Evolutionary conservation across 2,797 vertebrate species (phyloP).

Genomic region (Peromyscus aztecus): DNA sequence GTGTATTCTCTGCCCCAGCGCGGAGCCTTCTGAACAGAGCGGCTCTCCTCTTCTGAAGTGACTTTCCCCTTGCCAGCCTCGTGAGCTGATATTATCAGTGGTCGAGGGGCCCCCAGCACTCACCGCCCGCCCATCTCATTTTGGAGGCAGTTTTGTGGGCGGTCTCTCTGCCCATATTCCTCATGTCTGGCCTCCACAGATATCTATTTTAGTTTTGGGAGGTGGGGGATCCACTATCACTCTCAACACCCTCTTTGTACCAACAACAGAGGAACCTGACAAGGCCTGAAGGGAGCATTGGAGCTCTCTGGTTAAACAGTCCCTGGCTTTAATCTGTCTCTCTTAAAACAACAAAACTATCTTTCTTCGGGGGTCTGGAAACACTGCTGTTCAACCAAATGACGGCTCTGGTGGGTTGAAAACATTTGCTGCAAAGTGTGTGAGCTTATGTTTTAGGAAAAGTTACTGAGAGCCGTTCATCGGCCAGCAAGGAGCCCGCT

Average conservation of each 20-base stretch:
- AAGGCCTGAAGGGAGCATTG: constrained; percentile 7
- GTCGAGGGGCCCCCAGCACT: constrained; percentile 5
- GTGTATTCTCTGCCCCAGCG: constrained; percentile 81
- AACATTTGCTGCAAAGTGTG: constrained; percentile 76
- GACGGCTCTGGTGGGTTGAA: constrained; percentile 71
- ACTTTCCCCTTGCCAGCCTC: constrained; percentile 77
- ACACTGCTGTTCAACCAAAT: constrained; percentile 71
- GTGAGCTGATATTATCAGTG: constrained; percentile 74
- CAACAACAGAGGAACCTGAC: constrained; percentile 61
- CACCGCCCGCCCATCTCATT: constrained; percentile 78
- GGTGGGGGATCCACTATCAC: constrained; percentile 14
- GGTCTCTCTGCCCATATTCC: constrained; percentile 67
- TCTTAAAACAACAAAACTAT: constrained; percentile 81
- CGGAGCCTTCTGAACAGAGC: constrained; percentile 79
- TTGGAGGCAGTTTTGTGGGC: constrained; percentile 69
- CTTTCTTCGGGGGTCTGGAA: constrained; percentile 76
- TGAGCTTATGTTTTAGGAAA: constrained; percentile 77
- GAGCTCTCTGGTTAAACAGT: constrained; percentile 53
- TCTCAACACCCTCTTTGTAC: constrained; percentile 71
- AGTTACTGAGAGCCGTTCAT: constrained; percentile 78
- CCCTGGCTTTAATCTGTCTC: constrained; percentile 78
- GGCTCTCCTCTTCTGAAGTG: constrained; percentile 79
- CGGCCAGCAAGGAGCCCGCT: constrained; percentile 71
- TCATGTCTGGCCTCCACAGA: constrained; percentile 12
- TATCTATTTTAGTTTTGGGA: constrained; percentile 72